Evolutionary conservation across 2,888 invertebrate genomes (phyloP), one percentile per base, ranked within the genome.

Genomic region (Hecatera dysodea): DNA sequence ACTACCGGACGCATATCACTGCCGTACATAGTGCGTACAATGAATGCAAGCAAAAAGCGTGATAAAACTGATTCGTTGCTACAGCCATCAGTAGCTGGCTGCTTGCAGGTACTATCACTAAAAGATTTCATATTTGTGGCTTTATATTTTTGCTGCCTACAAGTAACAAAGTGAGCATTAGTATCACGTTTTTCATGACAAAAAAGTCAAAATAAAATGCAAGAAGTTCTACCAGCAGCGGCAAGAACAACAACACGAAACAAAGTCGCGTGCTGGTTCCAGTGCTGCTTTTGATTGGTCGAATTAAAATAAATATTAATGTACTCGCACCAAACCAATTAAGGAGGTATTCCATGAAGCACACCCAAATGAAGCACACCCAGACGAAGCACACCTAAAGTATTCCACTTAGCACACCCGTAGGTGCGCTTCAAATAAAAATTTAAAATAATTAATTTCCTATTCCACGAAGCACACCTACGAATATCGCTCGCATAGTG

Each of bases 321-420:
- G 7, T 39, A 36, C 75, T 36, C 67, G 44, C 67, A 46, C 29
- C 46, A 73, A 42, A 59, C 64, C 79, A 59, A 78, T 78, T n/a
- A n/a, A n/a, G n/a, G n/a, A n/a, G n/a, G n/a, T n/a, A n/a, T n/a
- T n/a, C n/a, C n/a, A n/a, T n/a, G n/a, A n/a, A n/a, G n/a, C n/a
- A n/a, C n/a, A n/a, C n/a, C n/a, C n/a, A n/a, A n/a, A n/a, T n/a
- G n/a, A n/a, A n/a, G n/a, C n/a, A n/a, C n/a, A n/a, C n/a, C n/a
- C n/a, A n/a, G n/a, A n/a, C n/a, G n/a, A n/a, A n/a, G n/a, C n/a
- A n/a, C n/a, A n/a, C n/a, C n/a, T n/a, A n/a, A n/a, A n/a, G n/a
- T n/a, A n/a, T n/a, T n/a, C n/a, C n/a, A n/a, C n/a, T n/a, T n/a
- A n/a, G n/a, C n/a, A n/a, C n/a, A n/a, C n/a, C n/a, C n/a, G n/a